Base-by-base conservation (phyloP, 2,113 vertebrate genomes). In the Clarias macrocephalus region DNA sequence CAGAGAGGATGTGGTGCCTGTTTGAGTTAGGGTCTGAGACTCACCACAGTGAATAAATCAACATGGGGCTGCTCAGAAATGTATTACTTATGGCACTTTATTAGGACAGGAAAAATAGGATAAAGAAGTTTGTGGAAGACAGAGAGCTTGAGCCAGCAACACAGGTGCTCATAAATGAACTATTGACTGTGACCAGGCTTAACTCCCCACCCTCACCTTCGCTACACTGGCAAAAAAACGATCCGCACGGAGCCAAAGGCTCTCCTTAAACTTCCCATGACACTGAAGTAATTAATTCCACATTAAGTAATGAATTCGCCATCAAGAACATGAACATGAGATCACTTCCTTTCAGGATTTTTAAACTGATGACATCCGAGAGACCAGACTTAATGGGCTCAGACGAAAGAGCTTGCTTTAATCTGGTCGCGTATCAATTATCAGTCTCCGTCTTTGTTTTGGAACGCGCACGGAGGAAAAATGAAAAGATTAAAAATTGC, bases 401-500 rank as follows among this genome's bases (percentile, higher is more conserved):
- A 62, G 30, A 30, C 18, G 21, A 91, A 89, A 90, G 63, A 28
- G 83, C 65, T 92, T 91, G 80, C 65, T 92, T 92, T 92, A 93
- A 93, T 92, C 91, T 83, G 91, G 90, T 93, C 92, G 92, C 88
- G 84, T 65, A 88, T 90, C 90, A 91, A 92, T 93, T 92, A 93
- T 89, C 86, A 92, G 82, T 85, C 90, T 88, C 52, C 52, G 89
- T 88, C 70, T 87, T 91, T 72, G 85, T 89, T 63, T 89, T 90
- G 86, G 87, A 90, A 80, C 75, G 54, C 59, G 15, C 23, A 42
- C 12, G 28, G 75, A 54, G 73, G 80, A 76, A 90, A 87, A 87
- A 91, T 89, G 82, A 79, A 79, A 80, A 48, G 23, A 30, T 85
- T 23, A 37, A 42, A 85, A 89, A 84, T 56, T 23, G 79, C 54